phyloP scores from a whole-genome alignment of 2,113 vertebrate species.

The Hyperoodon ampullatus region DNA sequence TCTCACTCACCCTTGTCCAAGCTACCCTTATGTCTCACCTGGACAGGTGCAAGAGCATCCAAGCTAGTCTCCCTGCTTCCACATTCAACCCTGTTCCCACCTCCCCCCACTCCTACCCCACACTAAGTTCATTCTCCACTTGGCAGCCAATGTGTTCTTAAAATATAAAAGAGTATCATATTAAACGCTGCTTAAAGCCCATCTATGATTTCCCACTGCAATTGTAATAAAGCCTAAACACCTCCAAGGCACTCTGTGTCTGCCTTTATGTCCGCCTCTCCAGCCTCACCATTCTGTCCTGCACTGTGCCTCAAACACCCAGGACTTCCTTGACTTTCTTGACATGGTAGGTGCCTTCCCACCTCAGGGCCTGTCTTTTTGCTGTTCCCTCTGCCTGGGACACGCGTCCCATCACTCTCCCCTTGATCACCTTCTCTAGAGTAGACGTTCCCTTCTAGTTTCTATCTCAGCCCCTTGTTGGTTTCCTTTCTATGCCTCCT shows the following conservation, averaged over 20 bases:
- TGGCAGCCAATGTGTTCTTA: neutral
- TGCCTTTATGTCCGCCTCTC: neutral
- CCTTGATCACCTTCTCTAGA: neutral
- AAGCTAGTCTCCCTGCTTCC: neutral
- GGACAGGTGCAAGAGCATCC: neutral
- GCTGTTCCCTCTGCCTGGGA: neutral
- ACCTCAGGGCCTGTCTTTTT: neutral
- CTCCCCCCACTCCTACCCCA: neutral
- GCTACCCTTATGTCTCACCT: neutral
- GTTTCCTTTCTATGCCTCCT: neutral
- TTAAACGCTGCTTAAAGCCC: neutral
- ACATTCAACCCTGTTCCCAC: accelerated
- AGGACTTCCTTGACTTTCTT: neutral
- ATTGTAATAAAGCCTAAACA: neutral
- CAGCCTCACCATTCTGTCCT: accelerated
- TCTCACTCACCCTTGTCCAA: neutral
- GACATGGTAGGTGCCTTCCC: accelerated
- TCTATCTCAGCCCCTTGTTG: neutral
- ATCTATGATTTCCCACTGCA: neutral
- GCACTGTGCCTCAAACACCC: neutral
- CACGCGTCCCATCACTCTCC: neutral
- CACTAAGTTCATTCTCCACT: neutral
- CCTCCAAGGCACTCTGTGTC: neutral
- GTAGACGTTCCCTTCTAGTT: neutral
- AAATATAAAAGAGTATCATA: neutral